Conservation (phyloP, 2,797 vertebrate species). For the Oreonectes daqikongensis region DNA sequence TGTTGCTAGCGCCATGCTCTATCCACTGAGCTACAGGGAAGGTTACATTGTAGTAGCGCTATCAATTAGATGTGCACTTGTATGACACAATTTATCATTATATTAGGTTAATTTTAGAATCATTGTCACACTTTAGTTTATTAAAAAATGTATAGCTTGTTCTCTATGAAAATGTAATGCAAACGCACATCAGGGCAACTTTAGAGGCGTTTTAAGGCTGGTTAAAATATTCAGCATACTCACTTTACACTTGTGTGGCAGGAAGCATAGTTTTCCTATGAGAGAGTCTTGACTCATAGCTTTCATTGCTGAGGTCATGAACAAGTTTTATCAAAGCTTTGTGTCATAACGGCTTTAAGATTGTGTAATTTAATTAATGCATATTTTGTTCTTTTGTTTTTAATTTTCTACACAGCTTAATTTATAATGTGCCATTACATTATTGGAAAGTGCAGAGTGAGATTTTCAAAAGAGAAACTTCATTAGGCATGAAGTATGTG, state of each 20-base stretch:
- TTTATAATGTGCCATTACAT: not conserved
- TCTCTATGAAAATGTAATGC: no score
- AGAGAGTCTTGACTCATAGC: constrained; percentile 40
- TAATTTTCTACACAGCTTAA: not conserved
- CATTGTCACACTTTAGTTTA: not conserved
- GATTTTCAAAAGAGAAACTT: not conserved
- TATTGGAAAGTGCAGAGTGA: not conserved
- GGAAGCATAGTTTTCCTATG: constrained; percentile 45
- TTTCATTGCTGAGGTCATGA: constrained; percentile 42
- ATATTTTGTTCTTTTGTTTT: not conserved
- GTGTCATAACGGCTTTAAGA: not conserved
- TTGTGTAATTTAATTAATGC: not conserved
- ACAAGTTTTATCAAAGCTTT: constrained; percentile 17
- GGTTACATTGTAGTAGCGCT: no score
- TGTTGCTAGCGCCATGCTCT: no score
- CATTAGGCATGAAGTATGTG: not conserved
- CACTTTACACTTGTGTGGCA: constrained; percentile 32
- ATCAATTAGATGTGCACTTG: no score
- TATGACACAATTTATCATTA: no score
- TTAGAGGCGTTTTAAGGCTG: not conserved
- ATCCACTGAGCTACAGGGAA: no score
- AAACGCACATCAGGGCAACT: no score
- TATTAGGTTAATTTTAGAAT: no score
- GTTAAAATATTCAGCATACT: not conserved
- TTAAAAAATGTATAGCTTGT: not conserved